Evolutionary conservation across 2,113 vertebrate species (phyloP), one percentile per base, ranked within the genome.

Genomic region (Protobothrops mucrosquamatus): DNA sequence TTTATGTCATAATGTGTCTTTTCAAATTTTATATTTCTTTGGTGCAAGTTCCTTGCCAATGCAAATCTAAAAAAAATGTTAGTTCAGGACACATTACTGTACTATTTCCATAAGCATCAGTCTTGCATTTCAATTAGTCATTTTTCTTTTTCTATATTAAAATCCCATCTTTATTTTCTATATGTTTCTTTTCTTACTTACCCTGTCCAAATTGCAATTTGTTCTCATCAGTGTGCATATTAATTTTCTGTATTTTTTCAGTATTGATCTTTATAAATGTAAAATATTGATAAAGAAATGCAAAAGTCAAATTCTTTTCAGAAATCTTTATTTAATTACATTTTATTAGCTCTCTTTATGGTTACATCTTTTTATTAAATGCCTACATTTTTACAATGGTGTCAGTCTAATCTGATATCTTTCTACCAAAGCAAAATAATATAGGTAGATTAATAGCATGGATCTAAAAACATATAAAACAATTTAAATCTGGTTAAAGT

Each of bases 1-100:
- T 89, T 39, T 95, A 51, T n/a, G 22, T 93, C 11, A 1, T 57
- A 1, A 91, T 92, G 15, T 91, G 39, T 46, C 54, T 85, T 87
- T 88, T n/a, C 56, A 23, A 6, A 11, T 91, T 61, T 61, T 3
- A 93, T 1, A 85, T 43, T 56, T 59, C 0, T 89, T 87, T 89
- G 2, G 95, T 95, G 95, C 95, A 94, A 29, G 95, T 96, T 96
- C 0, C 6, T 12, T 91, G 69, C 56, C 29, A 14, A 95, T 95
- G 95, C 95, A 90, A 96, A 96, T 97, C 93, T 96, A 92, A 96
- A 96, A 95, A 90, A 93, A 46, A 90, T 95, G 93, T 95, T 93
- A 93, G 51, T 96, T 96, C 95, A 90, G 95, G 93, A 94, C n/a
- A 74, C 6, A n/a, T n/a, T 39, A 74, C n/a, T 74, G 4, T 74